Evolutionary conservation across 2,888 invertebrate genomes (phyloP).

Genomic region (Spisula subtruncata): DNA sequence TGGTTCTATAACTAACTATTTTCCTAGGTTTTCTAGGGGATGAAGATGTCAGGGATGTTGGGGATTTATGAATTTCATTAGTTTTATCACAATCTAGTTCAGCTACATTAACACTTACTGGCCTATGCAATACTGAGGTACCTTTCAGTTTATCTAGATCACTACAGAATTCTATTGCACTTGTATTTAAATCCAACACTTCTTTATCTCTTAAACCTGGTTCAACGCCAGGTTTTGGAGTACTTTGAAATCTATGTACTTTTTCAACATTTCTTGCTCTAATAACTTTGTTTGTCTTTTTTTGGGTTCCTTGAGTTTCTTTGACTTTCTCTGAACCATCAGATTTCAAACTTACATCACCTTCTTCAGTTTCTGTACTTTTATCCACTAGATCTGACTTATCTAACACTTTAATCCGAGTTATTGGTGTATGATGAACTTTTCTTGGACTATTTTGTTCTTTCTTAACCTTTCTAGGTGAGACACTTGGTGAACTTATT

Average conservation of each 20-base stretch:
- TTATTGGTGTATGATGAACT: conserved; percentile 43
- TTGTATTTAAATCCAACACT: neutral
- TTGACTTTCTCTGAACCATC: conserved; percentile 22
- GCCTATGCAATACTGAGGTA: conserved; percentile 45
- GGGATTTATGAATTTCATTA: conserved; percentile 30
- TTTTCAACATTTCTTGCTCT: conserved; percentile 20
- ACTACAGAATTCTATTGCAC: conserved; percentile 51
- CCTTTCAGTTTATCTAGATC: conserved; percentile 33
- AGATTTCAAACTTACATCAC: conserved; percentile 30
- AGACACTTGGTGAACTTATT: conserved; percentile 49
- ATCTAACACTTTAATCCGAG: conserved; percentile 47
- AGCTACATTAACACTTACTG: conserved; percentile 51
- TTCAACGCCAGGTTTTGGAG: conserved; percentile 31
- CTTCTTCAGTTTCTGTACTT: conserved; percentile 50
- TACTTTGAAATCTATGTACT: conserved; percentile 43
- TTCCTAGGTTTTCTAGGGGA: conserved; percentile 60
- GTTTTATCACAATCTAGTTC: conserved; percentile 35
- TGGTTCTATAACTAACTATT: conserved; percentile 65
- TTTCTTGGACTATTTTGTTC: conserved; percentile 42
- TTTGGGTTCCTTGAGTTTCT: neutral
- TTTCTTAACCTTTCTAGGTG: conserved; percentile 20
- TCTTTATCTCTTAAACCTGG: neutral
- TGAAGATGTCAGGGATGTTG: neutral
- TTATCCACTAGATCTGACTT: conserved; percentile 51
- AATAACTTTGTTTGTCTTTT: conserved; percentile 16